Base-by-base conservation (phyloP, 1,140 invertebrate genomes). In the Pomacea maculata region DNA sequence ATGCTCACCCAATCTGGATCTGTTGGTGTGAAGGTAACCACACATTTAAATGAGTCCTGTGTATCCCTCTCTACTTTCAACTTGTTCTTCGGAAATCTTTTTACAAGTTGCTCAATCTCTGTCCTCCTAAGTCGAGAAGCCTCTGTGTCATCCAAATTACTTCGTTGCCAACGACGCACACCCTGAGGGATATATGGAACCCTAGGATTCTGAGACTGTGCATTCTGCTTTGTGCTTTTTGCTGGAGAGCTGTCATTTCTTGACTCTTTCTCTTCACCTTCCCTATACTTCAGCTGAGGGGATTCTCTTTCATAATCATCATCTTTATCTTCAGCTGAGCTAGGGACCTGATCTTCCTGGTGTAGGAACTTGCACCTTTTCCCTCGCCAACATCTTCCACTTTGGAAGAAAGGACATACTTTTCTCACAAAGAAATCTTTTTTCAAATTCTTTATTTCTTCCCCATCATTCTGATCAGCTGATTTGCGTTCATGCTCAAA, bases 1-100 rank as follows among this genome's bases (percentile, higher is more conserved):
- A 45, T 45, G 34, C 83, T 79, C 83, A 89, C 88, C 88, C 88
- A 89, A 75, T 89, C 88, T 45, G 88, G 88, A 84, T 89, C 88
- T n/a, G 84, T 81, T 57, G 88, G 85, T 29, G 68, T 34, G 71
- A 89, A 89, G 45, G 75, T 74, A 45, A 87, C 77, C 29, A 81
- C 78, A 76, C 82, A 86, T 34, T 55, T 10, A 80, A 84, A 80
- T 21, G 57, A 80, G 29, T 86, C 83, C 14, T 80, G 63, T 45
- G 61, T 78, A 5, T 88, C 86, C 34, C 75, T n/a, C 19, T 85
- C 57, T 17, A 83, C 71, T 61, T 55, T 64, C 21, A 84, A 54
- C n/a, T 77, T 83, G 64, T 83, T 84, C 54, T 71, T 83, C 17
- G 86, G 85, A 82, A 87, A 87, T 79, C 87, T 73, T 65, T 86